phyloP scores from a whole-genome alignment of 1,140 invertebrate genomes.

The Oreohelix idahoensis region DNA sequence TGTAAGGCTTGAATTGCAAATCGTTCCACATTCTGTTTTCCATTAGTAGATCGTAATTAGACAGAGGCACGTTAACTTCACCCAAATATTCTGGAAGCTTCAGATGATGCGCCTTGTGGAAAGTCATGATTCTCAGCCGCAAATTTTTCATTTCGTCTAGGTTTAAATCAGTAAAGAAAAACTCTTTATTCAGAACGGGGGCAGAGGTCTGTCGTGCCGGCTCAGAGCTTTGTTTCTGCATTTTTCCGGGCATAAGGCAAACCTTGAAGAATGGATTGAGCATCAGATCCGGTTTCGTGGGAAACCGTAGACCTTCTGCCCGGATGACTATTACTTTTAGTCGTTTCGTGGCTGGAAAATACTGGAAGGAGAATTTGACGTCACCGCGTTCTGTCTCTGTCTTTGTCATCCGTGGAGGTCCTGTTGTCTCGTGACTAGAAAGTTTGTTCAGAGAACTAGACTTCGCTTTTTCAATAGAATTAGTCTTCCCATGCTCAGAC shows the following conservation, averaged over 20 bases:
- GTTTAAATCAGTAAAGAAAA: constrained; percentile 62
- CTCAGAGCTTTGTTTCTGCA: constrained; percentile 66
- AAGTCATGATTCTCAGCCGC: constrained; percentile 61
- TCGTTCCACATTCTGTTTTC: constrained; percentile 71
- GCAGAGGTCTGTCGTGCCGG: constrained; percentile 62
- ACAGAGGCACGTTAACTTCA: constrained; percentile 60
- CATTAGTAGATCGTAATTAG: constrained; percentile 65
- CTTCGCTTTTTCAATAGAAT: constrained; percentile 4
- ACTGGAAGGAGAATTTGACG: constrained; percentile 69
- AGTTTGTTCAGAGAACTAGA: constrained; percentile 5
- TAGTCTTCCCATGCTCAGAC: background rate
- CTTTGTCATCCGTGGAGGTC: constrained; percentile 31
- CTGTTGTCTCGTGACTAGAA: constrained; percentile 8
- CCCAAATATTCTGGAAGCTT: constrained; percentile 65
- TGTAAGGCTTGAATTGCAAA: constrained; percentile 59
- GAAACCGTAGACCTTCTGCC: constrained; percentile 63
- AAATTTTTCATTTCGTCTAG: constrained; percentile 60
- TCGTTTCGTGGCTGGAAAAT: constrained; percentile 57
- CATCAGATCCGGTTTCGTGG: constrained; percentile 52
- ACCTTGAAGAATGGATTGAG: constrained; percentile 52
- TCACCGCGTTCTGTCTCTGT: constrained; percentile 62
- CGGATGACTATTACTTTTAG: constrained; percentile 64
- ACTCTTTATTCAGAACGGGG: constrained; percentile 65
- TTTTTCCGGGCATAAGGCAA: constrained; percentile 67
- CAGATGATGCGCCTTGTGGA: constrained; percentile 62